Base-by-base conservation (phyloP, 2,797 vertebrate species). In the Holocentrus rufus region DNA sequence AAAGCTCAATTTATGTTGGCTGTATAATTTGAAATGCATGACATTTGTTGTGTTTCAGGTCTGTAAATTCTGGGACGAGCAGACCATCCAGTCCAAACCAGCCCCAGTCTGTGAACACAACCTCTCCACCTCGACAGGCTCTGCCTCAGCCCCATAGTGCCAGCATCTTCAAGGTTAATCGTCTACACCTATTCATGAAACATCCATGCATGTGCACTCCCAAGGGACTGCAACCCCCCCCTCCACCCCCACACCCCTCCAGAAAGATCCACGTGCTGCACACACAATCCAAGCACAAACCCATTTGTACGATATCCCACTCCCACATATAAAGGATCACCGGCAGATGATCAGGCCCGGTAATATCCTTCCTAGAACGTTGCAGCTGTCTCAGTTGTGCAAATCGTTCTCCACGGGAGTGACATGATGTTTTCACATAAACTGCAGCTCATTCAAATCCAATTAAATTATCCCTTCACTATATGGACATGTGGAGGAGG, bases 61-160 rank as follows among this genome's bases (percentile, higher is more conserved):
- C 96, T 30, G 95, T 96, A 65, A 89, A 80, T 15, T 60, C 84
- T 17, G 91, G 80, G 42, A 90, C 95, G 65, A 86, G 94, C 22
- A 89, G 93, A 76, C 75, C 93, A 0, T 80, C 93, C 59, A 63
- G 90, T 39, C 86, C 93, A 1, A 82, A 65, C 80, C 87, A 74
- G 74, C 72, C 83, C 10, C 88, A 90, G 15, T 86, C 86, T 0
- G 61, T 79, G 69, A 92, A 78, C 70, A 75, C 87, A 5, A 7
- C 81, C 0, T 92, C 90, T 58, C 87, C 91, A 1, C 83, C 92
- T 31, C 92, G 93, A 60, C 93, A 92, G 4, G 91, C 90, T 22
- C 84, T 78, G 49, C 79, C 80, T 55, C 91, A 93, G 84, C 90
- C 93, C 0, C 93, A 92, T 20, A 87, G 86, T 1, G 22, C 84